Evolutionary conservation across 1,140 invertebrate genomes (phyloP), one percentile per base, ranked within the genome.

Genomic region (Triops longicaudatus): DNA sequence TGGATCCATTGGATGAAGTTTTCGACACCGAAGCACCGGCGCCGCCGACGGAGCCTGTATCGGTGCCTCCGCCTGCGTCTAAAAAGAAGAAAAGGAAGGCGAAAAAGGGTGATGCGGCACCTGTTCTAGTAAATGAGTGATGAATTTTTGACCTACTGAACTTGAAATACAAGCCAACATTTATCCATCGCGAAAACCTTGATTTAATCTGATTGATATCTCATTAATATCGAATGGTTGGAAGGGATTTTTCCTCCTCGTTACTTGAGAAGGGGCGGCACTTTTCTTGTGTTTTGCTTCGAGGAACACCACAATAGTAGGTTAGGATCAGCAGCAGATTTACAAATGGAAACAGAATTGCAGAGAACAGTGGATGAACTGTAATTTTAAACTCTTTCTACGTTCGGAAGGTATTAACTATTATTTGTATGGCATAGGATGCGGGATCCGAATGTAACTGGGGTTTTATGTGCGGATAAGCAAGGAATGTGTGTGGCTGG

Each of bases 1-100:
- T 88, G 1, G 86, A 90, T 81, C 87, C 88, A 1, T 81, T 87
- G n/a, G 87, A 91, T 82, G 88, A 90, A 72, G 71, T 63, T 11
- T 63, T 63, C 50, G 50, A 63, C 9, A 63, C 50, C 1, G 50
- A 63, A 14, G 50, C 50, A 63, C 14, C 50, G 10, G 17, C 50
- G 1, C 17, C 50, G 10, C 50, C 50, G 6, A 63, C 14, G 17
- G 50, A 22, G n/a, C 50, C 50, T 0, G 50, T 22, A 63, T n/a
- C 14, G 22, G 14, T 9, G 14, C 17, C 50, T 63, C 14, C 14
- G 50, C 14, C 14, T 9, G 17, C 14, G 4, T 22, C 50, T 6
- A 22, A n/a, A 63, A 17, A n/a, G 22, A 17, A 22, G 50, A 63
- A 17, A 9, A 63, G 22, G 50, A 63, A 63, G 50, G n/a, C 10